phyloP scores from a whole-genome alignment of 2,888 invertebrate genomes.

The Acanthosoma haemorrhoidale region DNA sequence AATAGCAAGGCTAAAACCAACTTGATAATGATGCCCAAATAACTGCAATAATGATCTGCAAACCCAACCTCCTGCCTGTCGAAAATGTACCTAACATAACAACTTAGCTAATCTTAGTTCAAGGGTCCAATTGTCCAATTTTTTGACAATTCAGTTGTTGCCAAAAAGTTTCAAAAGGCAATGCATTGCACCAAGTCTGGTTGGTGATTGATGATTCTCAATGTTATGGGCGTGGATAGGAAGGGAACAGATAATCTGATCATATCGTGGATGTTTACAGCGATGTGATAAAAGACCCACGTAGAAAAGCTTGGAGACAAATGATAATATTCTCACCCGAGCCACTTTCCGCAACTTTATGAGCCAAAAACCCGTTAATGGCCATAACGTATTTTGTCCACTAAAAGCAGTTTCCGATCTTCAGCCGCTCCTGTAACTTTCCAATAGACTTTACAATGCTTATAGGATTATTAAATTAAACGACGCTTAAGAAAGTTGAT shows the following conservation, averaged over 20 bases:
- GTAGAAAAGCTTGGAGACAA: neutral
- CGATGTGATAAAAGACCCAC: neutral
- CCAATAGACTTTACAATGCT: neutral
- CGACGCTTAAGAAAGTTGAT: neutral
- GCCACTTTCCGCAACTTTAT: neutral
- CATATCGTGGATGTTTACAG: neutral
- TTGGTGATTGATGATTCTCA: no score
- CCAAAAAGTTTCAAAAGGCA: no score
- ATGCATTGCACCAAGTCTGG: no score
- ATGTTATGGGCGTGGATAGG: neutral
- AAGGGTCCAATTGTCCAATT: no score
- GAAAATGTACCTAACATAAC: no score
- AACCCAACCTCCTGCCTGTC: no score
- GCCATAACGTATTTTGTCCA: neutral
- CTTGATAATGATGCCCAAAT: no score
- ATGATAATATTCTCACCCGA: conserved; percentile 7
- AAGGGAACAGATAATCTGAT: neutral
- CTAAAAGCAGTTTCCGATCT: neutral
- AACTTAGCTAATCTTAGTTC: no score
- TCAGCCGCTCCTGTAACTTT: neutral
- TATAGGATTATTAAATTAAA: neutral
- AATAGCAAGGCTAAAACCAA: no score
- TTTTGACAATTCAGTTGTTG: no score
- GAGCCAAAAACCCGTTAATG: neutral
- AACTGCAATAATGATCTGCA: no score